Evolutionary conservation across 1,140 invertebrate genomes (phyloP).

Genomic region (Neodiprion lecontei): DNA sequence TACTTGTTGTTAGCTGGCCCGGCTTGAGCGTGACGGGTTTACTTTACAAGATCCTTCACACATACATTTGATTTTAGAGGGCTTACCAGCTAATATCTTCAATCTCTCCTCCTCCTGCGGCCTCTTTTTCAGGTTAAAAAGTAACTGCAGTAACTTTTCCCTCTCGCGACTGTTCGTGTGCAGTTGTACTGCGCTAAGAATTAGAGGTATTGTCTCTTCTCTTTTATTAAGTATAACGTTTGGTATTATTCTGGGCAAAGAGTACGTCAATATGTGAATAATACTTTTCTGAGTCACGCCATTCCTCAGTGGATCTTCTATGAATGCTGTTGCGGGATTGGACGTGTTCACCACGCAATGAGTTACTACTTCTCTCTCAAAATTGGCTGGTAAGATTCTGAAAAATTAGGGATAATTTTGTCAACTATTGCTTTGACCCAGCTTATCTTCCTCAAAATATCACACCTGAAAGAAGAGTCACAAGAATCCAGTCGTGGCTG

Average conservation of each 20-base stretch:
- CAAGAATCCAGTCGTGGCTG: slow-evolving; percentile 37
- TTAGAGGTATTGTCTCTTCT: slow-evolving; percentile 77
- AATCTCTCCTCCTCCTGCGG: slow-evolving; percentile 75
- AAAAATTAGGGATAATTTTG: slow-evolving; percentile 16
- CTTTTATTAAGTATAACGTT: slow-evolving; percentile 75
- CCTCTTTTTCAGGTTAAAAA: slow-evolving; percentile 81
- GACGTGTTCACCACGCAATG: slow-evolving; percentile 56
- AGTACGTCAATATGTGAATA: slow-evolving; percentile 57
- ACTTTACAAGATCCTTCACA: background rate
- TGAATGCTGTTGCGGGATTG: slow-evolving; percentile 40
- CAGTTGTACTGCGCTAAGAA: slow-evolving; percentile 71
- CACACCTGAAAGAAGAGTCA: slow-evolving; percentile 42
- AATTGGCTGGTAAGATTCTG: slow-evolving; percentile 61
- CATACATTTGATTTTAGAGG: slow-evolving; percentile 20
- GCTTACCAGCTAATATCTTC: slow-evolving; percentile 70
- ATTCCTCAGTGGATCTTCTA: slow-evolving; percentile 56
- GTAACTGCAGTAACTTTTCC: slow-evolving; percentile 72
- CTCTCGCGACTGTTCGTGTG: slow-evolving; percentile 67
- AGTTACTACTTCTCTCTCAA: slow-evolving; percentile 62
- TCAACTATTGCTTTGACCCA: background rate
- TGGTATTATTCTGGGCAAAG: slow-evolving; percentile 71
- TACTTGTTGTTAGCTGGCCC: slow-evolving; percentile 4
- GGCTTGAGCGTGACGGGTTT: background rate
- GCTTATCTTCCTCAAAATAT: background rate
- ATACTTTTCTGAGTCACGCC: slow-evolving; percentile 54